These are phyloP conservation scores for Epinephelus fuscoguttatus DNA, from an alignment of 2,113 vertebrate species.

Conservation along the genomic window DNA sequence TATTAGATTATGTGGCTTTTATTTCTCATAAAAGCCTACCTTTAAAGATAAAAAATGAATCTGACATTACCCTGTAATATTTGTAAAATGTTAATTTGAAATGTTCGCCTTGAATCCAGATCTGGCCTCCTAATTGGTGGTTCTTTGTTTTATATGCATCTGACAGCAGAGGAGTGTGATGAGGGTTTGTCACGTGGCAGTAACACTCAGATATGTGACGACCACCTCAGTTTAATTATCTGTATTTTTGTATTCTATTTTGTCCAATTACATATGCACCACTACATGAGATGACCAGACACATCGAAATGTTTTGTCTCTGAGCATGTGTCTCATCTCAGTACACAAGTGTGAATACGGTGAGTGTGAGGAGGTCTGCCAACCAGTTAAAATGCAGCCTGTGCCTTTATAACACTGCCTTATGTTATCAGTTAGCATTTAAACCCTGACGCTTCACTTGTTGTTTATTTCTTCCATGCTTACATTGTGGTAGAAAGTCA, in stretches of 20 bases:
- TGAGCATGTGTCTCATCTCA: background rate
- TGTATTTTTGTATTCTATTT: constrained; percentile 6
- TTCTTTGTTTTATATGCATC: constrained; percentile 46
- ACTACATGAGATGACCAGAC: constrained; percentile 9
- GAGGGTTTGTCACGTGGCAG: background rate
- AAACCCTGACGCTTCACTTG: constrained; percentile 28
- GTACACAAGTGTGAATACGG: background rate
- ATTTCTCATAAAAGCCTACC: background rate
- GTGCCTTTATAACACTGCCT: constrained; percentile 78
- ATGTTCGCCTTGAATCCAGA: constrained; percentile 9
- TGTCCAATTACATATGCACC: constrained; percentile 42
- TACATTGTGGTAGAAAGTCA: constrained; percentile 50
- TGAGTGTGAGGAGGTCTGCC: background rate
- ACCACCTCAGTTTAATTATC: constrained; percentile 25
- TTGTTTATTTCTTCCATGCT: constrained; percentile 10
- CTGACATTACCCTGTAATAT: constrained; percentile 24
- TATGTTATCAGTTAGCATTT: constrained; percentile 49
- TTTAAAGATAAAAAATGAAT: constrained; percentile 29
- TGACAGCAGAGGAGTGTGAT: constrained; percentile 21
- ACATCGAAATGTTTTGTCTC: background rate
- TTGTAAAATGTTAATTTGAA: constrained; percentile 36
- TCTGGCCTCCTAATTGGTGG: background rate
- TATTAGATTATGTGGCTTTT: constrained; percentile 30
- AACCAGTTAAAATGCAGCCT: constrained; percentile 23
- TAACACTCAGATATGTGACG: background rate